These are phyloP conservation scores for Danionella cerebrum DNA, from an alignment of 2,113 vertebrate species.

Conservation along the genomic window DNA sequence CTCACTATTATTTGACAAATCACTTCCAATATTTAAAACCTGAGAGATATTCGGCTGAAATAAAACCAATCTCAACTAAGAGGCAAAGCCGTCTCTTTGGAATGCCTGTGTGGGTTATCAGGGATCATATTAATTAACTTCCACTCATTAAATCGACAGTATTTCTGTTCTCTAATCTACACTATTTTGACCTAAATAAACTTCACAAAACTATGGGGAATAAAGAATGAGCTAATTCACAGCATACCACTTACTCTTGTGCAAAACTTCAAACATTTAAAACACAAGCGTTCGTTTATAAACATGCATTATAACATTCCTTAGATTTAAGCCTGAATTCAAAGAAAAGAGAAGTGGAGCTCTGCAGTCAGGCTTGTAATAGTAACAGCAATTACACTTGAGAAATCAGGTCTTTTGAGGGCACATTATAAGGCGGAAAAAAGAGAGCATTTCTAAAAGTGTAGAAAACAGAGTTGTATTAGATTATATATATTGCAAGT, in stretches of 20 bases:
- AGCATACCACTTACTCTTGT: not conserved
- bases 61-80: not conserved
- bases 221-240: not conserved
- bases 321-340: not conserved
- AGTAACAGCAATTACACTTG: slow-evolving; percentile 6
- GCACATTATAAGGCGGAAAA: not conserved
- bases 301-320: not conserved
- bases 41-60: not conserved
- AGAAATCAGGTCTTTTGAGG: not conserved
- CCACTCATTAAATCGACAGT: slow-evolving; percentile 10
- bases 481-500: not conserved
- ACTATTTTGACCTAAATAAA: slow-evolving; percentile 28
- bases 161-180: slow-evolving; percentile 12
- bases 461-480: not conserved
- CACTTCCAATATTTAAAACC: too few species aligned
- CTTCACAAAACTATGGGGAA: not conserved
- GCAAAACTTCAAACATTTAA: too few species aligned
- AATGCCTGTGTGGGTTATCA: not conserved
- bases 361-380: not conserved
- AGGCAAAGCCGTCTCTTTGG: not conserved
- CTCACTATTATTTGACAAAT: too few species aligned
- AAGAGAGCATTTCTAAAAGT: not conserved
- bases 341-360: not conserved
- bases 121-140: slow-evolving; percentile 29
- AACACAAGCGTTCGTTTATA: not conserved